Percentiles rank a stretch among this genome's conserved stretches.
These are phyloP conservation scores for Hippopotamus amphibius DNA, from an alignment of 2,113 vertebrate genomes.

Conservation along the genomic window DNA sequence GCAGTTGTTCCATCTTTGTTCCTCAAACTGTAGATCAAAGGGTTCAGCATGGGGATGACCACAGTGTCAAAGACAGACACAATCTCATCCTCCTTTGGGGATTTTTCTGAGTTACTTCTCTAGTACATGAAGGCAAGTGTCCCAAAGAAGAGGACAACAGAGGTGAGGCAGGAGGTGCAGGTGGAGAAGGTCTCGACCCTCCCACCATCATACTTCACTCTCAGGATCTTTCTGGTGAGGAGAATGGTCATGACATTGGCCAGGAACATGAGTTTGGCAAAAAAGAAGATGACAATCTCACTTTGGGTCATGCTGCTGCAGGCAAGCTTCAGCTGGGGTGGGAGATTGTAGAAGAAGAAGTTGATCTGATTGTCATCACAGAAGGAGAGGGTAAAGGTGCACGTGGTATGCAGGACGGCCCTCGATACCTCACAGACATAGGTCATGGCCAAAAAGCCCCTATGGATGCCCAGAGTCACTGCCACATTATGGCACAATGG, in stretches of 20 bases:
- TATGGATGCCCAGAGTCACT: not conserved
- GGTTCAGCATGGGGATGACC: conserved; percentile 34
- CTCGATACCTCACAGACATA: not conserved
- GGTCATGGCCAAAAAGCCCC: not conserved
- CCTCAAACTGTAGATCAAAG: conserved; percentile 50
- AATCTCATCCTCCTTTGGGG: not conserved
- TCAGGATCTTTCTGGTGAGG: not conserved
- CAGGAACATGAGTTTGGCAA: not conserved
- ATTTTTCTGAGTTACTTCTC: conserved; percentile 23
- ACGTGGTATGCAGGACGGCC: not conserved
- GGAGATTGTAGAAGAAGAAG: not conserved
- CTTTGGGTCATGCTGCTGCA: not conserved
- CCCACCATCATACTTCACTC: not conserved
- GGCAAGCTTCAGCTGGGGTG: not conserved
- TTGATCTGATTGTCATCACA: not conserved
- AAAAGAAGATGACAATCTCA: not conserved
- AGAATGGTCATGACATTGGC: not conserved
- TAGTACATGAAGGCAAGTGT: conserved; percentile 41
- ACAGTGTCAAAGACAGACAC: conserved; percentile 20
- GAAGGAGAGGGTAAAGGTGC: not conserved
- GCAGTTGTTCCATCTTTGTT: conserved; percentile 31
- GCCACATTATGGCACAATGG: not conserved
- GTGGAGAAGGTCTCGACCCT: conserved; percentile 45
- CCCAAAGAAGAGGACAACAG: conserved; percentile 18
- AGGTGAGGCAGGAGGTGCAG: not conserved